Evolutionary conservation across 2,797 vertebrate species (phyloP).

Genomic region (Pantherophis alleghaniensis): DNA sequence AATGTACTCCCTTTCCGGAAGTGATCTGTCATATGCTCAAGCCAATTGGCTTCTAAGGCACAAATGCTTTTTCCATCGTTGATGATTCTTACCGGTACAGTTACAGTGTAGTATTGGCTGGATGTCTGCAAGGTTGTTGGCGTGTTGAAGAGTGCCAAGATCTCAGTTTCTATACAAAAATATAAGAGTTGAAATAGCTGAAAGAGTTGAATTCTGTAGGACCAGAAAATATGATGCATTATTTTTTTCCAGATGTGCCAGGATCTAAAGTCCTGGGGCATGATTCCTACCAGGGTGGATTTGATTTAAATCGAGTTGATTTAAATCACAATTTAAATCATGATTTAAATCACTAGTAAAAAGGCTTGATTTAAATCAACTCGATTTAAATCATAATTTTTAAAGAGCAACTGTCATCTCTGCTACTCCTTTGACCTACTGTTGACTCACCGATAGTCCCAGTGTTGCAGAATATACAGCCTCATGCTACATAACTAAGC

Average conservation of each 20-base stretch:
- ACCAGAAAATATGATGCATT: not conserved
- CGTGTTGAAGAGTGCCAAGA: slow-evolving; percentile 91
- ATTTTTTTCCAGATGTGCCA: not conserved
- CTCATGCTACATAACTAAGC: too few species aligned
- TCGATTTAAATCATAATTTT: too few species aligned
- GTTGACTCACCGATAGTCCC: too few species aligned
- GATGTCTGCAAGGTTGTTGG: slow-evolving; percentile 76
- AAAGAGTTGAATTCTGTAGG: not conserved
- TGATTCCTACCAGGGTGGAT: not conserved
- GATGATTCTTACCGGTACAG: slow-evolving; percentile 89
- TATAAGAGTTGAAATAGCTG: not conserved
- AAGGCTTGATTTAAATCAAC: too few species aligned
- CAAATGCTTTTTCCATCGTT: slow-evolving; percentile 81
- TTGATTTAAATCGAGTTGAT: too few species aligned
- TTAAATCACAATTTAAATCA: too few species aligned
- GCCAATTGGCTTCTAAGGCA: slow-evolving; percentile 91
- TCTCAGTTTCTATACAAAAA: slow-evolving; percentile 75
- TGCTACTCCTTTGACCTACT: too few species aligned
- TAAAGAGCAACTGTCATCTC: too few species aligned
- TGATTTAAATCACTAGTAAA: too few species aligned
- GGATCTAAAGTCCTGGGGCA: not conserved
- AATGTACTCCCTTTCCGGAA: slow-evolving; percentile 93
- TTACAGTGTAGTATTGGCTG: slow-evolving; percentile 89
- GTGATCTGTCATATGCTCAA: slow-evolving; percentile 98
- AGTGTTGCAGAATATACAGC: too few species aligned